Conservation (phyloP, 2,888 invertebrate species). For the Eupithecia exiguata region DNA sequence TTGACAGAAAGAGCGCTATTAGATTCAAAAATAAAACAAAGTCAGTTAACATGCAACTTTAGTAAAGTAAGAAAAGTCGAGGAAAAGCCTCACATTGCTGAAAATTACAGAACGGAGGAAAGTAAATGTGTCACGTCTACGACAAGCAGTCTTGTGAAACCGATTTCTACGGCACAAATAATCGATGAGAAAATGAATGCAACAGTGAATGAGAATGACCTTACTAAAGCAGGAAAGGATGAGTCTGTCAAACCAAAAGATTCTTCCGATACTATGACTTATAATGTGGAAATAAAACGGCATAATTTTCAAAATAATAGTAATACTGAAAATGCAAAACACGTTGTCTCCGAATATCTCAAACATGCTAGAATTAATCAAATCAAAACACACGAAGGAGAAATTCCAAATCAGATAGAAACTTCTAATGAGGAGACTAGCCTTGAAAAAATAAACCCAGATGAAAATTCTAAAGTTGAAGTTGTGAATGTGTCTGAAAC, state of each 20-base stretch:
- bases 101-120: constrained; percentile 56
- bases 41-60: constrained; percentile 77
- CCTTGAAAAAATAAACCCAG: constrained; percentile 56
- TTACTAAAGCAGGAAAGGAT: constrained; percentile 53
- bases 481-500: constrained; percentile 61
- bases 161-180: constrained; percentile 49
- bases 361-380: constrained; percentile 84
- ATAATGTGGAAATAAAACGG: constrained; percentile 57
- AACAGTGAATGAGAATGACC: constrained; percentile 50
- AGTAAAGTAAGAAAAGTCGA: constrained; percentile 72
- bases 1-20: constrained; percentile 88
- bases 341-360: constrained; percentile 86
- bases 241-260: constrained; percentile 52
- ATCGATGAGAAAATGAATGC: constrained; percentile 50
- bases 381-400: constrained; percentile 72
- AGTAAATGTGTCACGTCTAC: constrained; percentile 47
- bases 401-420: constrained; percentile 61
- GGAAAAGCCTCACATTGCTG: constrained; percentile 61
- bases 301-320: constrained; percentile 57
- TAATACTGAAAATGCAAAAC: constrained; percentile 84
- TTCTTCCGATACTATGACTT: constrained; percentile 42
- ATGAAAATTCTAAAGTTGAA: constrained; percentile 65
- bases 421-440: constrained; percentile 61
- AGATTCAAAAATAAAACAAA: constrained; percentile 88
- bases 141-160: constrained; percentile 48